Base-by-base conservation (phyloP, 2,113 vertebrate genomes). In the Notothenia rossii region DNA sequence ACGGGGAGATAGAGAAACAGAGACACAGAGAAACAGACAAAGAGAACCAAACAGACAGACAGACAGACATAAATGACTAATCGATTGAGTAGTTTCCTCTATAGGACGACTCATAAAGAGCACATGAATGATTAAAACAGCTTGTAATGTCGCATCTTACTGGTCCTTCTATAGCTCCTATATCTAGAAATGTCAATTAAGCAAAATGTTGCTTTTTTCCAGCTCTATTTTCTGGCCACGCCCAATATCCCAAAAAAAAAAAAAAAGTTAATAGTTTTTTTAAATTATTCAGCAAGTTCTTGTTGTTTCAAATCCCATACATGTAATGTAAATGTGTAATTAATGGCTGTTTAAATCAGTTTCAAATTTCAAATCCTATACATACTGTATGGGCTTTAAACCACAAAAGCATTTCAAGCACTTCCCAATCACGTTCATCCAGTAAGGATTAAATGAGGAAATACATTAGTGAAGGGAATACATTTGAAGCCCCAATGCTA, bases 401-500 rank as follows among this genome's bases (percentile, higher is more conserved):
- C 20, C 22, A 77, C 45, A 56, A 62, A 2, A 18, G 29, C 5
- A 36, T 25, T 4, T 46, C 62, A 72, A 73, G 45, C 33, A 62
- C 20, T 48, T 14, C 43, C 25, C 1, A 72, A 49, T 58, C 43
- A 78, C 50, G 49, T 72, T 36, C 14, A 33, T 40, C 53, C 46
- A 46, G n/a, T 62, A 43, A 60, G 48, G 36, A 77, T 60, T 55
- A 77, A 53, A 72, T 76, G 17, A 46, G 10, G 36, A 71, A 64
- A 75, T 58, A 50, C 20, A 69, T 58, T 4, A 59, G 60, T 14
- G 1, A 76, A 60, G 66, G 74, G 46, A 82, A 77, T 53, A 25
- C 1, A 66, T 48, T 61, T 61, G 45, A 25, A 54, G 73, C 54
- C 61, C 54, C 22, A 10, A 7, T 55, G n/a, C n/a, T 49, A 36